A percentile compares a stretch with the other conserved stretches of the same genome.
Conservation (phyloP, 1,140 invertebrate genomes). For the Heliconius congener region DNA sequence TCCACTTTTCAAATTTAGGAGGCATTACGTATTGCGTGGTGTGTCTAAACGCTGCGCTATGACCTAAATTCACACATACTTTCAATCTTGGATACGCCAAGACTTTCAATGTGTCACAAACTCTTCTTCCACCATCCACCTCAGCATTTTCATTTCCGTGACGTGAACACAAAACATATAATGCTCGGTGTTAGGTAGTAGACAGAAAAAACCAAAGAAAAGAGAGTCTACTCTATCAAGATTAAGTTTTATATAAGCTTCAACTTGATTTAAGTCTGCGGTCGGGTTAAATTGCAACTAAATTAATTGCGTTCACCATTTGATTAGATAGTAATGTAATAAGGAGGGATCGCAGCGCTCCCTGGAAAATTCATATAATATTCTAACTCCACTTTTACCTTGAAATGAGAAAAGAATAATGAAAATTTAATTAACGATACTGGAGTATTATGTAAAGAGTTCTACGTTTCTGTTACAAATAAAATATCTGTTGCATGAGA, state of each 20-base stretch:
- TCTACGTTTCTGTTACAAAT: neutral
- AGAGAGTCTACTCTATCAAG: neutral
- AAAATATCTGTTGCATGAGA: neutral
- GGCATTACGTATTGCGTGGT: no score
- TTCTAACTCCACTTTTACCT: neutral
- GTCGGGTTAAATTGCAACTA: slow-evolving; percentile 13
- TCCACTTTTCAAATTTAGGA: no score
- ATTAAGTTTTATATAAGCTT: neutral
- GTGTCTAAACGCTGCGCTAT: no score
- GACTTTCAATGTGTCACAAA: no score
- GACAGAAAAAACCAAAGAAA: neutral
- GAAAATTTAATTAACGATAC: neutral
- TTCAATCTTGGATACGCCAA: no score
- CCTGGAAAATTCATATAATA: neutral
- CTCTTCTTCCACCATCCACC: no score
- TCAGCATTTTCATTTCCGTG: no score
- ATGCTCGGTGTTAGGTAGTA: no score
- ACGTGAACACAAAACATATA: no score
- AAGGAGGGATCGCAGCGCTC: neutral
- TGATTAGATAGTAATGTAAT: slow-evolving; percentile 21
- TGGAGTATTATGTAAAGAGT: neutral
- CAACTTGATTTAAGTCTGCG: slow-evolving; percentile 3
- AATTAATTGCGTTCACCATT: slow-evolving; percentile 22
- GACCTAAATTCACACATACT: no score
- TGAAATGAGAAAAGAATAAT: slow-evolving; percentile 2